Evolutionary conservation across 2,888 invertebrate species (phyloP).

Genomic region (Lasiommata megera): DNA sequence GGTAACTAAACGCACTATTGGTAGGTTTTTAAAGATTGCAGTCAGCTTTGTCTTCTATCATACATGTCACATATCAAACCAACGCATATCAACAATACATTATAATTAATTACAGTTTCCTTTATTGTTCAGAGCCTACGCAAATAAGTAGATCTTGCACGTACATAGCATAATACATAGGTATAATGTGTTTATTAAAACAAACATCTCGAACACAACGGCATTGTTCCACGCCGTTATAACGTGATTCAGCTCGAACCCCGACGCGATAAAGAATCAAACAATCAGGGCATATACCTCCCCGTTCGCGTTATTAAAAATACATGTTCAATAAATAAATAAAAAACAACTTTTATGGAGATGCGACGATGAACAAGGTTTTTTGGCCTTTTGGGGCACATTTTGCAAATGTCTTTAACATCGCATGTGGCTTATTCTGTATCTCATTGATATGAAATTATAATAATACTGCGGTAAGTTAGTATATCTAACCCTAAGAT

Average conservation of each 20-base stretch:
- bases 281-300: constrained; percentile 18
- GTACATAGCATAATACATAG: background rate
- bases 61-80: background rate
- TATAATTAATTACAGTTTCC: constrained; percentile 11
- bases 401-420: no score
- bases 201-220: constrained; percentile 18
- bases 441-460: no score
- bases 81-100: constrained; percentile 2
- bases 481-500: no score
- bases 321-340: no score
- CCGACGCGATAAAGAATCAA: constrained; percentile 6
- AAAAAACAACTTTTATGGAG: no score
- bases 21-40: no score
- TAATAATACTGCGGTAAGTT: no score
- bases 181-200: constrained; percentile 7
- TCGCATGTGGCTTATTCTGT: no score
- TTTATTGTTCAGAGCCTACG: constrained; percentile 10
- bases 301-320: no score
- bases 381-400: no score
- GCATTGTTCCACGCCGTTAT: constrained; percentile 19
- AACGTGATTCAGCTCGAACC: constrained; percentile 23
- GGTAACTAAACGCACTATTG: no score
- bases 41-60: background rate
- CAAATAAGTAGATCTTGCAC: constrained; percentile 11
- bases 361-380: no score